Percentiles rank a stretch among this genome's conserved stretches.
Conservation (phyloP, 2,113 vertebrate species). For the Drymodes brunneopygia region DNA sequence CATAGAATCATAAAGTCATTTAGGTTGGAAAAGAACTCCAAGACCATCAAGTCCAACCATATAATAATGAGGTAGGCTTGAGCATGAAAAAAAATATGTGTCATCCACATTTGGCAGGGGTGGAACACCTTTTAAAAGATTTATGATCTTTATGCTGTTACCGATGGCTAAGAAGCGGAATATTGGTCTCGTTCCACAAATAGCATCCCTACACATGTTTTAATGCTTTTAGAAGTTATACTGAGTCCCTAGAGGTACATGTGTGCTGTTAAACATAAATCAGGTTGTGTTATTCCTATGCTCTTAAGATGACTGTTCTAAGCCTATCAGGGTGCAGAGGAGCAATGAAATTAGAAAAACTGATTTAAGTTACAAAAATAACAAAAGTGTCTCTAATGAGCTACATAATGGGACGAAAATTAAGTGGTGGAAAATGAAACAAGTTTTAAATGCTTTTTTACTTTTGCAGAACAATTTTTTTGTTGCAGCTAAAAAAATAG, state of each 20-base stretch:
- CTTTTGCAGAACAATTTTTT: not conserved
- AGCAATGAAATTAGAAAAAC: not conserved
- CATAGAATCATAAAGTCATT: not conserved
- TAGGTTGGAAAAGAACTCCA: not conserved
- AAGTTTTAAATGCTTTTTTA: not conserved
- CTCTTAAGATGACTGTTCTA: not conserved
- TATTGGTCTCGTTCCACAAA: not conserved
- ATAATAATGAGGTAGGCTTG: not conserved
- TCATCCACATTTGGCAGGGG: rapidly evolving
- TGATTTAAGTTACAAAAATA: not conserved
- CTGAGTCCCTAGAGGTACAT: not conserved
- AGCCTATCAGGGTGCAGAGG: not conserved
- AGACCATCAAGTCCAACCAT: not conserved
- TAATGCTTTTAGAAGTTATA: not conserved
- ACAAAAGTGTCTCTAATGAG: not conserved
- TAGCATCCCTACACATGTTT: not conserved
- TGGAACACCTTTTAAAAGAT: not conserved
- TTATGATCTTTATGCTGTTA: not conserved
- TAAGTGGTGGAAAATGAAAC: not conserved
- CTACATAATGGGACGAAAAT: not conserved
- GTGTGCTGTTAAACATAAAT: not conserved
- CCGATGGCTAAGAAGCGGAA: not conserved
- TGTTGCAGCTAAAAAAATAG: not conserved
- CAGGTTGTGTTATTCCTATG: not conserved
- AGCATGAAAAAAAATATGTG: not conserved